A percentile compares a stretch with the other conserved stretches of the same genome.
Conservation (phyloP, 2,797 vertebrate species). For the Threskiornis aethiopicus region DNA sequence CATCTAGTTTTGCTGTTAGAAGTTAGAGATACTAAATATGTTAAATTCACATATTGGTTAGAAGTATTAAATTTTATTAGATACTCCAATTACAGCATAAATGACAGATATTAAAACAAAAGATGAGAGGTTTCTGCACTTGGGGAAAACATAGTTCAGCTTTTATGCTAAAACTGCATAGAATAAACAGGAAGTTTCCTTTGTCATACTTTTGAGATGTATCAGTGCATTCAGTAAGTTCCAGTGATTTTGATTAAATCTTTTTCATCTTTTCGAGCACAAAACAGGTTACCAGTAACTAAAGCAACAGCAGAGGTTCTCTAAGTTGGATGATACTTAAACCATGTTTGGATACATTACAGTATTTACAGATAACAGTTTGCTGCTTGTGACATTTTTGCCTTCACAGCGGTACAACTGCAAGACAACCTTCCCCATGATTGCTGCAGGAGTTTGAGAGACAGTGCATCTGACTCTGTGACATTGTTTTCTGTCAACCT, state of each 20-base stretch:
- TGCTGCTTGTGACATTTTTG: background rate
- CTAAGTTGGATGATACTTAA: background rate
- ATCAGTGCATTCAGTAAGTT: background rate
- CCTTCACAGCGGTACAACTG: background rate
- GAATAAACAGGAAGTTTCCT: background rate
- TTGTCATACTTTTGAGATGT: background rate
- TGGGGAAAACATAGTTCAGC: background rate
- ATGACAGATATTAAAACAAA: background rate
- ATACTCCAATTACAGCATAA: background rate
- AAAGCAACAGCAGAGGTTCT: background rate
- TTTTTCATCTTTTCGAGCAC: background rate
- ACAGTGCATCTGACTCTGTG: background rate
- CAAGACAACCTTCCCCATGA: background rate
- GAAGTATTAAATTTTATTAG: background rate
- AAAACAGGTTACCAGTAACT: background rate
- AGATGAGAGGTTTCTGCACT: background rate
- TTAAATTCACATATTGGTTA: background rate
- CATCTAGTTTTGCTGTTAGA: constrained; percentile 84
- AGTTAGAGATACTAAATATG: constrained; percentile 6
- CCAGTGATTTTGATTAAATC: background rate
- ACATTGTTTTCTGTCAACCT: background rate
- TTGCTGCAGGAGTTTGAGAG: background rate
- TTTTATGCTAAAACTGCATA: background rate
- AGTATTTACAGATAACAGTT: background rate
- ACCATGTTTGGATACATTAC: background rate